Percentiles rank a stretch among this genome's conserved stretches.
Conservation (phyloP, 2,797 vertebrate genomes). For the Graptemys geographica region DNA sequence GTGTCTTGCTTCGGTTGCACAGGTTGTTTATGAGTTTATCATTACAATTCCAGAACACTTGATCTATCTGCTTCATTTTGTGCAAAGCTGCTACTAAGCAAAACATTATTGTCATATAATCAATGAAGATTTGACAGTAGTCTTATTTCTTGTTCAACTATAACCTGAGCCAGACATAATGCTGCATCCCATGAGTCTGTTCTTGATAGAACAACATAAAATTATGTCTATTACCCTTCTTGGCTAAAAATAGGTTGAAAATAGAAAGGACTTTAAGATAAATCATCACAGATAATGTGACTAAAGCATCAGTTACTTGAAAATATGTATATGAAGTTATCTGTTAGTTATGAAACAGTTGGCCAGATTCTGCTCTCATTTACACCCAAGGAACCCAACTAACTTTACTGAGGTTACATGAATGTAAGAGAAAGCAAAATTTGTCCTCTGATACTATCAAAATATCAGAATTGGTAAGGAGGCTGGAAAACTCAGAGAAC, state of each 20-base stretch:
- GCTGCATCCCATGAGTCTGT: neutral
- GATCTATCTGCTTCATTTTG: conserved; percentile 27
- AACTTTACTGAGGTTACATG: neutral
- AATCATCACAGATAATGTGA: neutral
- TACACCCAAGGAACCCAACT: neutral
- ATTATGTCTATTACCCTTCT: conserved; percentile 19
- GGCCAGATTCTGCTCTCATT: neutral
- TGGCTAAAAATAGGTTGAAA: neutral
- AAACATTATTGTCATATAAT: conserved; percentile 54
- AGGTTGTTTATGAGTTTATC: conserved; percentile 30
- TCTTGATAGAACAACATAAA: neutral
- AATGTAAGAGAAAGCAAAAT: neutral
- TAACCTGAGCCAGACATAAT: neutral
- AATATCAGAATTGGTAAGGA: neutral
- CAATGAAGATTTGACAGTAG: conserved; percentile 10
- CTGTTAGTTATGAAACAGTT: neutral
- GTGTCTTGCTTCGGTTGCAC: conserved; percentile 22
- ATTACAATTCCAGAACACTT: conserved; percentile 26
- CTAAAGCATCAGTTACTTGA: neutral
- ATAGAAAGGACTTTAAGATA: conserved; percentile 22
- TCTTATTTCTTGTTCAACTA: neutral
- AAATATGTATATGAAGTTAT: neutral
- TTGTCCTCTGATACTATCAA: neutral
- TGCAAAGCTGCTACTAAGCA: conserved; percentile 28
- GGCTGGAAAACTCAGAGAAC: neutral